phyloP scores from a whole-genome alignment of 2,888 invertebrate genomes.

The Hedya salicella region DNA sequence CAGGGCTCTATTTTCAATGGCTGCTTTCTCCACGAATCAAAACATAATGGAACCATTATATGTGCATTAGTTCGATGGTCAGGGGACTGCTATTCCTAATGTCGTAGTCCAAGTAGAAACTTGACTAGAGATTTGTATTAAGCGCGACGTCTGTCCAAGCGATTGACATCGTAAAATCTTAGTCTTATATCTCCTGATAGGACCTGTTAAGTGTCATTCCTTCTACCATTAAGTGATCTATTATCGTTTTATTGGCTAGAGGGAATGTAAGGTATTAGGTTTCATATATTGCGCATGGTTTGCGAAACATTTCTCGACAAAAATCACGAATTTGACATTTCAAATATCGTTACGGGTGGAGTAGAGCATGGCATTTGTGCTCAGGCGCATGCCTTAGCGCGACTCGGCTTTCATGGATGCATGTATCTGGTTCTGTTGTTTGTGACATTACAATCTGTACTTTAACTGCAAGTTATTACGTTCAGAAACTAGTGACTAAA shows the following conservation, averaged over 20 bases:
- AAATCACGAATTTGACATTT: conserved; percentile 84
- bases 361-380: conserved; percentile 76
- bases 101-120: conserved; percentile 57
- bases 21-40: conserved; percentile 68
- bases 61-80: conserved; percentile 72
- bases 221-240: conserved; percentile 24
- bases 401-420: conserved; percentile 48
- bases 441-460: conserved; percentile 20
- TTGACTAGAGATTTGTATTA: conserved; percentile 59
- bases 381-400: conserved; percentile 59
- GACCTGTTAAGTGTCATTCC: conserved; percentile 40
- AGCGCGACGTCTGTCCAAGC: conserved; percentile 50
- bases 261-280: conserved; percentile 48
- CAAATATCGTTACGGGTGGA: conserved; percentile 71
- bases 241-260: conserved; percentile 43
- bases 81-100: conserved; percentile 59
- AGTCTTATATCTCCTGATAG: conserved; percentile 12
- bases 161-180: conserved; percentile 48
- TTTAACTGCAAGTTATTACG: conserved; percentile 7
- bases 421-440: conserved; percentile 10
- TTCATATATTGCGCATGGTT: conserved; percentile 57
- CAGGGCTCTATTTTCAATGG: conserved; percentile 22
- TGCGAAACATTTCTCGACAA: conserved; percentile 78
- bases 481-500: neutral
- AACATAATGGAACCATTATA: conserved; percentile 74